phyloP scores from a whole-genome alignment of 2,113 vertebrate genomes.

The Python bivittatus region DNA sequence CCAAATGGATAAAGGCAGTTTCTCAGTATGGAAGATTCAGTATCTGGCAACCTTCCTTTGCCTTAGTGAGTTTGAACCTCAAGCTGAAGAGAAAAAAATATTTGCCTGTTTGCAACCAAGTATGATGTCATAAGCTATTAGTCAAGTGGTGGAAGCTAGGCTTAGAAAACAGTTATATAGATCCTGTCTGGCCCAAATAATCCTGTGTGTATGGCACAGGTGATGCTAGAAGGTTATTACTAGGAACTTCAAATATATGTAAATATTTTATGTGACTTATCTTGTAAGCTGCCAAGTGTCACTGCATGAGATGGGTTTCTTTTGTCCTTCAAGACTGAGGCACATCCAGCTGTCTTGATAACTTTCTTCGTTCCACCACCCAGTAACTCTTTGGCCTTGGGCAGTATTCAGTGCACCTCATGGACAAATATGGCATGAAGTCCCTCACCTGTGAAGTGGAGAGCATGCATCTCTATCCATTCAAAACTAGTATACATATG shows the following conservation, averaged over 20 bases:
- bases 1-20: neutral
- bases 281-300: no score
- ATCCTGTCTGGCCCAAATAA: neutral
- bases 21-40: neutral
- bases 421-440: no score
- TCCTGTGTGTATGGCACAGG: no score
- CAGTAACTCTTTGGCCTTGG: neutral
- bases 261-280: neutral
- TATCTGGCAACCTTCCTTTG: neutral
- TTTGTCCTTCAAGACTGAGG: neutral
- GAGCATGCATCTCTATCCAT: neutral
- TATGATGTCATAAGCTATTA: neutral
- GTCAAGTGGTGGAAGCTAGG: neutral
- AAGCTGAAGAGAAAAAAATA: neutral
- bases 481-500: neutral
- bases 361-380: neutral
- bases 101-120: slow-evolving; percentile 2
- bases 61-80: neutral
- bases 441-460: neutral
- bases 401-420: no score
- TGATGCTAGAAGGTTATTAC: no score
- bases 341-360: neutral
- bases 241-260: neutral
- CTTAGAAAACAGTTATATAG: neutral
- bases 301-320: no score